Evolutionary conservation across 2,113 vertebrate genomes (phyloP), one percentile per base, ranked within the genome.

Genomic region (Hipposideros armiger): DNA sequence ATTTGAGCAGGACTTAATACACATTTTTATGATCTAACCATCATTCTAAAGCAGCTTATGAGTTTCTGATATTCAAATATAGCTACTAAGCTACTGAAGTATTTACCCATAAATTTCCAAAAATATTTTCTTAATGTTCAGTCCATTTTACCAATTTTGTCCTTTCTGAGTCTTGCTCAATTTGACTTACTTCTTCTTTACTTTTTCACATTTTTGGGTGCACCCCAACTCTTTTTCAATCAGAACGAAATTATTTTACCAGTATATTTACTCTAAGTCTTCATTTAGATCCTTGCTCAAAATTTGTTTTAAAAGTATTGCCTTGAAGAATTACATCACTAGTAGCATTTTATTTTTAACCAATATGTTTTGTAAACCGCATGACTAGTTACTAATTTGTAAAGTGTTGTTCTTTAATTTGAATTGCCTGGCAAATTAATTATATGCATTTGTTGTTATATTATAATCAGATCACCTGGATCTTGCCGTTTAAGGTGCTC

Each of bases 371-470:
- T n/a, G 17, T 20, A 52, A 93, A 73, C 30, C 80, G 11, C 4
- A 15, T 50, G 58, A n/a, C n/a, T 87, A n/a, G n/a, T 42, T 95
- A 77, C 58, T 82, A 92, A 69, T 95, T 74, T 74, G 42, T 66
- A 16, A 88, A 91, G 15, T 78, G 74, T 1, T 20, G n/a, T 76
- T 64, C 32, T 40, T 94, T 76, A 36, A n/a, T 69, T 74, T 88
- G 30, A 94, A 83, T 50, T 88, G 40, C 4, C 20, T 87, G 45
- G 36, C 6, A 95, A 94, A 64, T 81, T 52, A 90, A 82, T 85
- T 30, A 4, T 36, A n/a, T 58, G 9, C 5, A n/a, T 64, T 92
- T 64, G 20, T 78, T 88, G 16, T 88, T 72, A 24, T 42, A 47
- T 58, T 84, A 80, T 94, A 84, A 83, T 80, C 16, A 52, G 11